phyloP scores from a whole-genome alignment of 1,140 invertebrate genomes.

The Thaumatotibia leucotreta region DNA sequence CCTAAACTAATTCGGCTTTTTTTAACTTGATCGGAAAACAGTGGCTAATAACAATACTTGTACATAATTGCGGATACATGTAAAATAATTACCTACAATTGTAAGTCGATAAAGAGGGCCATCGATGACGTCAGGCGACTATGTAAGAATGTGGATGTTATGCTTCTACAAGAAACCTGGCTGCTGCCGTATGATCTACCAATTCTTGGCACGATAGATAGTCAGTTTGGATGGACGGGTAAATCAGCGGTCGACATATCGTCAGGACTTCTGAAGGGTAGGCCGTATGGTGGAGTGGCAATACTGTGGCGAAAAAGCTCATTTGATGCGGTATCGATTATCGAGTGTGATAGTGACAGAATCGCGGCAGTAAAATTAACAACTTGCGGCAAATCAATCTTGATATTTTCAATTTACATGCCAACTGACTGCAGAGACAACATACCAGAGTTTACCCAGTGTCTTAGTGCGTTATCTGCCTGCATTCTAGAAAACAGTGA shows the following conservation, averaged over 20 bases:
- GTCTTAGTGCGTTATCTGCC: not conserved
- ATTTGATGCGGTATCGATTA: not conserved
- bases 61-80: too few relatives aligned
- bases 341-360: not conserved
- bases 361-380: not conserved
- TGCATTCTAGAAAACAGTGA: constrained; percentile 15
- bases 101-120: not conserved
- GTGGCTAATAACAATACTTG: too few relatives aligned
- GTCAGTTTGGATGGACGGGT: not conserved
- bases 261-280: not conserved
- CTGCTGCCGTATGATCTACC: not conserved
- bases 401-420: not conserved
- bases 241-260: not conserved
- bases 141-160: not conserved
- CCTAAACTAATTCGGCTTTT: too few relatives aligned
- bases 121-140: not conserved
- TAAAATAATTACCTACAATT: not conserved
- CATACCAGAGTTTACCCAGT: not conserved
- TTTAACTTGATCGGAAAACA: too few relatives aligned
- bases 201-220: not conserved
- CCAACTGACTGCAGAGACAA: not conserved
- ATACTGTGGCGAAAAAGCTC: not conserved
- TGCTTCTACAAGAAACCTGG: not conserved
- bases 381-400: not conserved
- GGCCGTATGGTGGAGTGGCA: not conserved